Evolutionary conservation across 2,113 vertebrate species (phyloP), one percentile per base, ranked within the genome.

Genomic region (Erinaceus europaeus): DNA sequence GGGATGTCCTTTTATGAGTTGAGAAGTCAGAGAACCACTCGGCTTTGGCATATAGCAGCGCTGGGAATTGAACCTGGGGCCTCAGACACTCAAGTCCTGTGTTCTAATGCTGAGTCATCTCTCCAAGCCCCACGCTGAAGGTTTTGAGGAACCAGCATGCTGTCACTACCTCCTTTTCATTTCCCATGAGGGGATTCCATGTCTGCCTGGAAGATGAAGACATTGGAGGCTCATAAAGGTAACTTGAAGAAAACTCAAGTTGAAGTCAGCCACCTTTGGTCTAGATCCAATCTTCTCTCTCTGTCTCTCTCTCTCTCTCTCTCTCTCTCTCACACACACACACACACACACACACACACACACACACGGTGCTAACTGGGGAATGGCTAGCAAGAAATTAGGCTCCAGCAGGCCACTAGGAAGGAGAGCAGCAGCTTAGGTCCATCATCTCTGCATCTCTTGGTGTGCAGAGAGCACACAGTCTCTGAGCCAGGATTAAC

Each of bases 401-500:
- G 23, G 38, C 36, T 67, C 55, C 48, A 53, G 77, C 8, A 15
- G 14, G 4, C 34, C 14, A 50, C 48, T 61, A 82, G 17, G n/a
- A 17, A 4, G n/a, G 67, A 91, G 48, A 52, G n/a, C 38, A 62
- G 77, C 84, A 91, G 78, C 82, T 88, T 81, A 55, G 79, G 78
- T 48, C 32, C 0, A 3, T 55, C 61, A 40, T 52, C 23, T n/a
- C 5, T 50, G 53, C 46, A 73, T 64, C 50, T 1, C 64, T 59
- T 89, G 32, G n/a, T 32, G 61, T 57, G 4, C 23, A 27, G n/a
- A n/a, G 44, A 76, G 80, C 18, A 2, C 23, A 32, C 42, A 79
- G 79, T 82, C 55, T 3, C 84, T 73, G 73, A 52, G 68, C 64
- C 34, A 34, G 55, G 75, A 88, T 84, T 20, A 87, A 46, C 62